phyloP scores from a whole-genome alignment of 2,113 vertebrate species.

The Bombycilla garrulus region DNA sequence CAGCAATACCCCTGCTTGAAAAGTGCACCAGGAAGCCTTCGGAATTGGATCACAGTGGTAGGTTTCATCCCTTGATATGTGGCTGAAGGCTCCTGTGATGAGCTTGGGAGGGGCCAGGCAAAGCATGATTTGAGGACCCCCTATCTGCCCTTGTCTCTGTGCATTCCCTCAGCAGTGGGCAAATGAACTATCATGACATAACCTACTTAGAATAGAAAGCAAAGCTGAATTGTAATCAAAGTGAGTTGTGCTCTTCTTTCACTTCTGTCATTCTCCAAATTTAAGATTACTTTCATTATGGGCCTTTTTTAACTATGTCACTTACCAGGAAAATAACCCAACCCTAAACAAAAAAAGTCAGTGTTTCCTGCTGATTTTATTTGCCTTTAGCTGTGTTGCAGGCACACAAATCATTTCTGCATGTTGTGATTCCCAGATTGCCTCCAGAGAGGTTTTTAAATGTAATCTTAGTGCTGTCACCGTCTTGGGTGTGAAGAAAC shows the following conservation, averaged over 20 bases:
- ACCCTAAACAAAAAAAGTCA: not conserved
- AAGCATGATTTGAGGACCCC: accelerated
- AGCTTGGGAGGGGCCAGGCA: not conserved
- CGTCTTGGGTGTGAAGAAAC: not conserved
- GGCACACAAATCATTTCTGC: not conserved
- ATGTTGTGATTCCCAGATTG: not conserved
- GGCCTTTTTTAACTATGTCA: not conserved
- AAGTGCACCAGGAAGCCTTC: not conserved
- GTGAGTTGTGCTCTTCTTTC: not conserved
- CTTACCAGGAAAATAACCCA: not conserved
- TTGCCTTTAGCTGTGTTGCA: not conserved
- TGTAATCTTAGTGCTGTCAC: not conserved
- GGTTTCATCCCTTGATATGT: not conserved
- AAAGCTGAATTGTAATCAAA: not conserved
- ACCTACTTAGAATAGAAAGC: not conserved
- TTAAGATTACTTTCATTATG: not conserved
- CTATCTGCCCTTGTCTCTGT: not conserved
- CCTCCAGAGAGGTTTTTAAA: not conserved
- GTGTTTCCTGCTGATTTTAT: not conserved
- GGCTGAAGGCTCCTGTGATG: not conserved
- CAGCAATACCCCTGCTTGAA: not conserved
- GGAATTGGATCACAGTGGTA: not conserved
- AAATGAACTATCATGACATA: not conserved
- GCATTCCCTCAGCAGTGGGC: accelerated
- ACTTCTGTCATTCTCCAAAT: not conserved